A percentile compares a stretch with the other conserved stretches of the same genome.
Evolutionary conservation across 35 echinoderm and acorn worm genomes (phyloP).

Genomic region (Lytechinus pictus): DNA sequence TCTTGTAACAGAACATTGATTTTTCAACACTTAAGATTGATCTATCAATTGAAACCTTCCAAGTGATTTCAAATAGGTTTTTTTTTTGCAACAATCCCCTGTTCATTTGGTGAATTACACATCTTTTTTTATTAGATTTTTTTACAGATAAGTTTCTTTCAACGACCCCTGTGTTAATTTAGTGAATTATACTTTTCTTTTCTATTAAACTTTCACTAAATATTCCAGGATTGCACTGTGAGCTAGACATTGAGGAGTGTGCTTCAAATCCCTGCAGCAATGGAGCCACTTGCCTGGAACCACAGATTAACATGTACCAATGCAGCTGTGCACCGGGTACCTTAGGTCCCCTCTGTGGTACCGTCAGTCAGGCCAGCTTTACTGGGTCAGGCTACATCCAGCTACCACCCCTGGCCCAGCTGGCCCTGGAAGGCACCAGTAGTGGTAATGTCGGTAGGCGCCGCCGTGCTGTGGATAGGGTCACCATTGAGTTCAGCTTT

Average conservation of each 20-base stretch:
- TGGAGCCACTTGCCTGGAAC: constrained; percentile 74
- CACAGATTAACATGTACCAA: constrained; percentile 65
- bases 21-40: too few relatives aligned
- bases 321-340: constrained; percentile 86
- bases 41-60: too few relatives aligned
- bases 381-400: constrained; percentile 59
- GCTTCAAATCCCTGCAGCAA: constrained; percentile 76
- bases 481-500: constrained; percentile 74
- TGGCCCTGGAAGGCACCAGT: not conserved
- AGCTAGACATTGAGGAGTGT: constrained; percentile 84
- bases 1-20: too few relatives aligned
- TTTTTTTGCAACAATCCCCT: too few relatives aligned
- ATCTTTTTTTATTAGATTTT: too few relatives aligned
- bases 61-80: too few relatives aligned
- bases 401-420: constrained; percentile 60
- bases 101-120: too few relatives aligned
- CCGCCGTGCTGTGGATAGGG: constrained; percentile 47
- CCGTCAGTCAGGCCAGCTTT: constrained; percentile 76
- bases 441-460: not conserved
- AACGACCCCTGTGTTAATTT: too few relatives aligned
- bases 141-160: too few relatives aligned
- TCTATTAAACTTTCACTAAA: not conserved
- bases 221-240: constrained; percentile 78
- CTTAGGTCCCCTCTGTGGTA: constrained; percentile 74
- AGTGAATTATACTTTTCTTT: not conserved